phyloP scores from a whole-genome alignment of 2,888 invertebrate species.

The Tachina fera region DNA sequence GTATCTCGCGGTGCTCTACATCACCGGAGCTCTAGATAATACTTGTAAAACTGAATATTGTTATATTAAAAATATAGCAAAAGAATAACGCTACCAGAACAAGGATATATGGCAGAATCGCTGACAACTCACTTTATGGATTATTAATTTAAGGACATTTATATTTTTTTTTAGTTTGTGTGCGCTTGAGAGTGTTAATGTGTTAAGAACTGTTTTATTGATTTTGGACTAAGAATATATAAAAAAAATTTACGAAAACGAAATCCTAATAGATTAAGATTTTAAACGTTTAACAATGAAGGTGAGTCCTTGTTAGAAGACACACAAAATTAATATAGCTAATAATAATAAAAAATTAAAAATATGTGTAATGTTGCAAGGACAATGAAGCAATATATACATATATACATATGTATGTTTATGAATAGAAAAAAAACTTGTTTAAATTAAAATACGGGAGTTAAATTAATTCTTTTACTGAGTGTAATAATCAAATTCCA shows the following conservation, averaged over 20 bases:
- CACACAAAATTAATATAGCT: conserved; percentile 1
- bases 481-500: background rate
- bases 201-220: conserved; percentile 34
- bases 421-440: too few species aligned
- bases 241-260: conserved; percentile 11
- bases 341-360: conserved; percentile 12
- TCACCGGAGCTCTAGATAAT: conserved; percentile 78
- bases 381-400: background rate
- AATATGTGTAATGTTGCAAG: background rate
- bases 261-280: background rate
- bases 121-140: conserved; percentile 47
- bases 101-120: conserved; percentile 54
- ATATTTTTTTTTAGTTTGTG: background rate
- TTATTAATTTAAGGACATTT: conserved; percentile 64
- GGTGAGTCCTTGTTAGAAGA: conserved; percentile 72
- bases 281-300: conserved; percentile 73
- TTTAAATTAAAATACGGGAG: too few species aligned
- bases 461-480: background rate
- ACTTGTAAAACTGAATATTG: conserved; percentile 12
- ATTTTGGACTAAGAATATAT: conserved; percentile 1
- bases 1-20: conserved; percentile 83
- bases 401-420: background rate
- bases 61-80: conserved; percentile 2
- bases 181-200: conserved; percentile 15
- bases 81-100: conserved; percentile 30